Evolutionary conservation across 2,888 invertebrate genomes (phyloP), one percentile per base, ranked within the genome.

Genomic region (Mellilla xanthometata): DNA sequence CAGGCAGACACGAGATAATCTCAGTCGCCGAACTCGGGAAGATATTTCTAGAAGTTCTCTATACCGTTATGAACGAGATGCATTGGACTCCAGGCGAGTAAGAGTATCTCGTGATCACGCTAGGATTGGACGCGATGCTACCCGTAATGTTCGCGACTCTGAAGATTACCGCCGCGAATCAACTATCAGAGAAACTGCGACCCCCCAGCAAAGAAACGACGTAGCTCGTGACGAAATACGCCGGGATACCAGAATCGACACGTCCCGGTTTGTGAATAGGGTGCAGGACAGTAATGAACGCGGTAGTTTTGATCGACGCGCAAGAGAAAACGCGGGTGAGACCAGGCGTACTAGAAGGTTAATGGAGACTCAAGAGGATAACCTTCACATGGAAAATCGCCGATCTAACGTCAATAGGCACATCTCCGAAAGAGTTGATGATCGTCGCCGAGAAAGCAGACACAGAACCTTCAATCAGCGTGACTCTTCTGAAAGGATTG

Each of bases 21-120:
- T 34, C 12, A 40, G 15, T 24, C 52, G 44, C 12, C 29, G 43
- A 12, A 40, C 31, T 13, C 43, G 40, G 39, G 46, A 39, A 27
- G 11, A 7, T 13, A 5, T 7, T 24, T 34, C 33, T 39, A 40
- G 43, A 40, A 26, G 33, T 49, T 24, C 40, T 27, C 27, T 39
- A 35, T 49, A 6, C 22, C 38, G 41, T 33, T 39, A 50, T 44
- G 41, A 50, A 30, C 49, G 55, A 28, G 39, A 52, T 35, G 33
- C 28, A 10, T 30, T 48, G 47, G 48, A 46, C 11, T 19, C 45
- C 28, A 23, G 46, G 26, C 56, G 48, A 35, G 31, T 32, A 27
- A 38, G 35, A 2, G 38, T 36, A 31, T 34, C 47, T 27, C 39
- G 45, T 13, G 45, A 39, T 31, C 15, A 38, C 7, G 12, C 22